A percentile compares a stretch with the other conserved stretches of the same genome.
Evolutionary conservation across 2,888 invertebrate species (phyloP).

Genomic region (Venusia cambrica): DNA sequence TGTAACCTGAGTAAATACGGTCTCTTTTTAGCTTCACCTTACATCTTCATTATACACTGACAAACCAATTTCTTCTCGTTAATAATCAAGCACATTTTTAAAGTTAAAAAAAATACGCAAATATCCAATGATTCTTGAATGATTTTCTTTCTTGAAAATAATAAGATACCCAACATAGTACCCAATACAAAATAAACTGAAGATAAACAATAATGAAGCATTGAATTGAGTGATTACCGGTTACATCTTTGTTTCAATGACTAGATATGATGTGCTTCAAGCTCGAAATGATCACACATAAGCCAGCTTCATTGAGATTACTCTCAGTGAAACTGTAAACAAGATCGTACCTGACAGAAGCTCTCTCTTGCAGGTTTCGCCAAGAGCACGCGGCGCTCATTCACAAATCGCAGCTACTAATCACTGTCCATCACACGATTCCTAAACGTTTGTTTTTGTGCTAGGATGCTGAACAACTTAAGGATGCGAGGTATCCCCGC

Average conservation of each 20-base stretch:
- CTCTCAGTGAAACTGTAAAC: constrained; percentile 57
- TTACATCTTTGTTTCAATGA: background rate
- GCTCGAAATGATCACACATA: constrained; percentile 42
- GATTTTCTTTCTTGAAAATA: no score
- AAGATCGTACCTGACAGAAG: constrained; percentile 40
- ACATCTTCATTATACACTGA: no score
- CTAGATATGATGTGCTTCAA: constrained; percentile 22
- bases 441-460: constrained; percentile 62
- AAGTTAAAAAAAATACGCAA: no score
- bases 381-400: constrained; percentile 31
- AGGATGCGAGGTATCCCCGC: constrained; percentile 56
- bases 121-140: no score
- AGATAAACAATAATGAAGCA: no score
- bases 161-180: no score
- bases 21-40: constrained; percentile 13
- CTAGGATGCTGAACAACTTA: constrained; percentile 28
- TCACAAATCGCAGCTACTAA: constrained; percentile 46
- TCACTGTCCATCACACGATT: constrained; percentile 43
- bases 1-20: constrained; percentile 37
- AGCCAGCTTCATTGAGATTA: constrained; percentile 54
- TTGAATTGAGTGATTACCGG: no score
- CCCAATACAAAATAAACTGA: no score
- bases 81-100: no score
- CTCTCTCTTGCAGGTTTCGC: constrained; percentile 14
- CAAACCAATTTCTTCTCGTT: no score